Evolutionary conservation across 2,888 invertebrate genomes (phyloP), one percentile per base, ranked within the genome.

Genomic region (Crematogaster levior): DNA sequence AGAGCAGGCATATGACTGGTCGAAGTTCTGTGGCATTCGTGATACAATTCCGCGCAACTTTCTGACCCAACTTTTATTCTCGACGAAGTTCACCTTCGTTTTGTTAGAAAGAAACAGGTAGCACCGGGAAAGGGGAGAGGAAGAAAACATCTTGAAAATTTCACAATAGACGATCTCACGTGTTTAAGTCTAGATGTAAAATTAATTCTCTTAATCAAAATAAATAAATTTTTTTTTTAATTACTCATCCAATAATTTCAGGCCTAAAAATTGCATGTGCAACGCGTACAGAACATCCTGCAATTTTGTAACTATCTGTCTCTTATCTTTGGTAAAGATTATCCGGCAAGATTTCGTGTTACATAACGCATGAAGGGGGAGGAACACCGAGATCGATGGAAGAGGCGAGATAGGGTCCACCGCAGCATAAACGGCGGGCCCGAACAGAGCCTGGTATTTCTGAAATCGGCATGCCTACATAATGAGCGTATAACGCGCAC

Each of bases 401-500:
- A 56, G 18, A 79, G 34, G 56, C 30, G 30, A 70, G 70, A 68
- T 34, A 43, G 27, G 65, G 56, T 56, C 40, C n/a, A n/a, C 48
- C 21, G 48, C 48, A 40, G 56, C 12, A 43, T n/a, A n/a, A 58
- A 40, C 40, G 27, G 24, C 46, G 56, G 79, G 68, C 60, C 70
- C 48, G 61, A 73, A 53, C 40, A 70, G 85, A 27, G 58, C 80
- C 86, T 60, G 81, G 60, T 86, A 84, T 85, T 88, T 88, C 85
- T 84, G 85, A 86, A 88, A 88, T 85, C 88, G 79, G 74, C 75
- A 81, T 83, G 84, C 83, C 84, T 86, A 85, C 63, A 86, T 90
- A 85, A 89, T 84, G 85, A 79, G 84, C 72, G 79, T 75, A 82
- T 74, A 86, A 84, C 75, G 82, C 68, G 83, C 58, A 3, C 65